Evolutionary conservation across 2,888 invertebrate genomes (phyloP).

Genomic region (Didymodactylos carnosus): DNA sequence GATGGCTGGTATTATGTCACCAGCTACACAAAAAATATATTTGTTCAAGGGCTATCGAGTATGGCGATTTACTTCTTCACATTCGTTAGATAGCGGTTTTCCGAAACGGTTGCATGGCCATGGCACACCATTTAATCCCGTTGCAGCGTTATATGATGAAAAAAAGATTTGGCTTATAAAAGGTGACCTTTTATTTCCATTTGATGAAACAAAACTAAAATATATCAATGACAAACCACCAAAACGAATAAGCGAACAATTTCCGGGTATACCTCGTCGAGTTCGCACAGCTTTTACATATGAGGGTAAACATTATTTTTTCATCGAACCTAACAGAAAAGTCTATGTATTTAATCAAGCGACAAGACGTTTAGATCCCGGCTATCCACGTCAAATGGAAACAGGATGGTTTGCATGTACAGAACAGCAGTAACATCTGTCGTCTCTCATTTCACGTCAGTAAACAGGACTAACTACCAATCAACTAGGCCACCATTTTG

Average conservation of each 20-base stretch:
- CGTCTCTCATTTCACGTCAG: too few relatives aligned
- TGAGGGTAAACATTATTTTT: conserved; percentile 1
- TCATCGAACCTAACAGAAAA: neutral
- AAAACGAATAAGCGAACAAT: neutral
- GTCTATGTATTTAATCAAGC: conserved; percentile 1
- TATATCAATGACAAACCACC: neutral
- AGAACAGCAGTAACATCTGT: too few relatives aligned
- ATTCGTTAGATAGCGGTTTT: neutral
- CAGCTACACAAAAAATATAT: neutral
- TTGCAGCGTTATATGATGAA: neutral
- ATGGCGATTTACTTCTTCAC: neutral
- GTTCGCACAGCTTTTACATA: neutral
- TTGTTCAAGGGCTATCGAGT: neutral
- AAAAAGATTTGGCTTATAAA: neutral
- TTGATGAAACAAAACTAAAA: neutral
- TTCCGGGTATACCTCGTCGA: conserved; percentile 3
- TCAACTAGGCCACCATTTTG: too few relatives aligned
- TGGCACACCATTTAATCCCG: neutral
- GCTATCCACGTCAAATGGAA: conserved; percentile 2
- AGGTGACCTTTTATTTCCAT: neutral
- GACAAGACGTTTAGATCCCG: neutral
- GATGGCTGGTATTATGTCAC: neutral
- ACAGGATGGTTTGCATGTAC: conserved; percentile 6
- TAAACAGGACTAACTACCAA: too few relatives aligned
- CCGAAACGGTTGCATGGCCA: neutral